Conservation (phyloP, 2,797 vertebrate species). For the Heterohyrax brucei region DNA sequence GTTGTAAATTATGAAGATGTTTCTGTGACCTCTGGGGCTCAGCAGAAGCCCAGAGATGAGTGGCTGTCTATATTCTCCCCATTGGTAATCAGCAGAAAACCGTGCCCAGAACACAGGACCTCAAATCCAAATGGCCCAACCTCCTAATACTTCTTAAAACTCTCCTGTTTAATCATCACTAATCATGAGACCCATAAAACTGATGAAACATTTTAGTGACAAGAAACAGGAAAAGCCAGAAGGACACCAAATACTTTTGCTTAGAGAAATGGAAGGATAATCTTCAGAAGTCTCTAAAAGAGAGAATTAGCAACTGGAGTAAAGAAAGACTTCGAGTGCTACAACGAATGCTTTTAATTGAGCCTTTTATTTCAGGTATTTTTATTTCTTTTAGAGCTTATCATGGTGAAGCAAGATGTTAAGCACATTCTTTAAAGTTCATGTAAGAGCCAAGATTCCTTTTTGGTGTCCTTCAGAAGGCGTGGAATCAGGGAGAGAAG, state of each 20-base stretch:
- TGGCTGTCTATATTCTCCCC: background rate
- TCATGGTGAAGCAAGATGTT: slow-evolving; percentile 43
- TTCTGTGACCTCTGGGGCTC: background rate
- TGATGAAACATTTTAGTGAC: slow-evolving; percentile 48
- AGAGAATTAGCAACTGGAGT: slow-evolving; percentile 23
- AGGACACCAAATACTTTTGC: background rate
- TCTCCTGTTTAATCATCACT: slow-evolving; percentile 28
- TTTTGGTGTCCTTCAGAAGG: background rate
- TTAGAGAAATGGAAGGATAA: slow-evolving; percentile 44
- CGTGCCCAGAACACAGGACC: background rate
- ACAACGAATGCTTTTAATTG: slow-evolving; percentile 55
- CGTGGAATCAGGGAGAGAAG: background rate
- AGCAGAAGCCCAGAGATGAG: background rate
- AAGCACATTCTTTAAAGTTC: slow-evolving; percentile 59
- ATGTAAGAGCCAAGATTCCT: slow-evolving; percentile 59
- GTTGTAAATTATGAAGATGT: background rate
- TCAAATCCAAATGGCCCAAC: background rate
- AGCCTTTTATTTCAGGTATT: slow-evolving; percentile 19
- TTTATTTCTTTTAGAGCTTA: slow-evolving; percentile 54
- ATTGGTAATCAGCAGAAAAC: background rate
- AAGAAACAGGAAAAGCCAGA: slow-evolving; percentile 51
- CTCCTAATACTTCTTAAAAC: background rate
- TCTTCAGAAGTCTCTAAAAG: slow-evolving; percentile 12
- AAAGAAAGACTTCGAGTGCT: background rate
- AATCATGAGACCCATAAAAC: background rate